Conservation (phyloP, 2,113 vertebrate genomes). For the Malurus cyaneus region DNA sequence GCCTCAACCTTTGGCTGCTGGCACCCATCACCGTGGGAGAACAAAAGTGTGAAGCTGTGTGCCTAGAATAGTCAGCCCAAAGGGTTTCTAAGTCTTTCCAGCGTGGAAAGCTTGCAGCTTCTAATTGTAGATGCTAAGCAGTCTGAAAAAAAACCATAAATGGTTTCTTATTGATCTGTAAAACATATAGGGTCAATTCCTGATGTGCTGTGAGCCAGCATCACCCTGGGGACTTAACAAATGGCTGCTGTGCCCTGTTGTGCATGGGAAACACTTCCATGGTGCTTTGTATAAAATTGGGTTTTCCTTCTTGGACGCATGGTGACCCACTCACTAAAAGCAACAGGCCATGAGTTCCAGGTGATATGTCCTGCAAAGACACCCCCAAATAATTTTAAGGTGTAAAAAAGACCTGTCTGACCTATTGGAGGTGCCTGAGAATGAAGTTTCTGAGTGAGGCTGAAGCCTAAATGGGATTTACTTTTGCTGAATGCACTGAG, state of each 20-base stretch:
- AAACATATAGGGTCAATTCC: neutral
- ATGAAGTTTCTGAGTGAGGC: neutral
- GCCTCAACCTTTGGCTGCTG: neutral
- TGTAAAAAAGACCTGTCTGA: neutral
- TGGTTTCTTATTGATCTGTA: neutral
- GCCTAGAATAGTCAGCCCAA: neutral
- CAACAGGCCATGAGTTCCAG: neutral
- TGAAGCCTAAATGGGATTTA: constrained; percentile 1
- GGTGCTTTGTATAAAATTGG: neutral
- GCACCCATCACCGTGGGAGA: neutral
- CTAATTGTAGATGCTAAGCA: neutral
- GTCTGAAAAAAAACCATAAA: neutral
- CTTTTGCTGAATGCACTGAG: neutral
- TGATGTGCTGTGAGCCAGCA: fast-evolving
- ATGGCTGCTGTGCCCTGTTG: neutral
- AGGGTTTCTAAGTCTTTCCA: neutral
- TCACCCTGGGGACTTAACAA: neutral
- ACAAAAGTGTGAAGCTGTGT: neutral
- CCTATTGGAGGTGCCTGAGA: neutral
- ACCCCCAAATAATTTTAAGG: neutral
- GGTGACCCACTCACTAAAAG: neutral
- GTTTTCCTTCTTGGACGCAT: neutral
- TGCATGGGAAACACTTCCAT: neutral
- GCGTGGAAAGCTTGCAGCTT: neutral
- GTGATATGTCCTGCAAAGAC: fast-evolving